phyloP scores from a whole-genome alignment of 2,888 invertebrate species.

The Ectobius pallidus region DNA sequence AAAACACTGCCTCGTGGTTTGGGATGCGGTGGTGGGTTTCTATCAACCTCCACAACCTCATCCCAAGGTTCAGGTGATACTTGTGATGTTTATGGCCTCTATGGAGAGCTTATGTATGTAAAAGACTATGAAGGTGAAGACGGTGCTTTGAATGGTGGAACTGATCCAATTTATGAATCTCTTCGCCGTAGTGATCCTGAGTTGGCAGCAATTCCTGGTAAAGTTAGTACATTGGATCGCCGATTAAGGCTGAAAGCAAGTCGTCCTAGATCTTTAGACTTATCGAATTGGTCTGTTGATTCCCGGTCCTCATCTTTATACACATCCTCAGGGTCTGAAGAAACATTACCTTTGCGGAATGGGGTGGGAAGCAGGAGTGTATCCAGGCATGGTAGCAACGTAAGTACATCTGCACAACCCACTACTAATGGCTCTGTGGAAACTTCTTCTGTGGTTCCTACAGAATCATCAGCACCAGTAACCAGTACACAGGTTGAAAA shows the following conservation, averaged over 20 bases:
- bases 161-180: slow-evolving; percentile 76
- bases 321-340: slow-evolving; percentile 86
- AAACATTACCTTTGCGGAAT: slow-evolving; percentile 62
- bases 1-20: slow-evolving; percentile 80
- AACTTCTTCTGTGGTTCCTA: slow-evolving; percentile 7
- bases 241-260: slow-evolving; percentile 82
- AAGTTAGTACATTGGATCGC: slow-evolving; percentile 81
- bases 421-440: not conserved
- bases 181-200: slow-evolving; percentile 83
- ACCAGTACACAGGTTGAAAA: not conserved
- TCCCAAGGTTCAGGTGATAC: slow-evolving; percentile 59
- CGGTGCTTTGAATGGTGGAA: slow-evolving; percentile 61
- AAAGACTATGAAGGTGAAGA: slow-evolving; percentile 85
- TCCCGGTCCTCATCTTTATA: slow-evolving; percentile 81
- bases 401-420: slow-evolving; percentile 4
- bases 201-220: slow-evolving; percentile 79
- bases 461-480: not conserved
- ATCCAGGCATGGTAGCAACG: slow-evolving; percentile 31
- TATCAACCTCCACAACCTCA: slow-evolving; percentile 62
- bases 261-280: slow-evolving; percentile 78
- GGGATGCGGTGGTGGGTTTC: slow-evolving; percentile 64
- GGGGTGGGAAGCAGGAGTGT: slow-evolving; percentile 26
- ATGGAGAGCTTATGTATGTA: slow-evolving; percentile 87
- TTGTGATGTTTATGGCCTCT: slow-evolving; percentile 88
- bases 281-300: slow-evolving; percentile 88